Percentiles rank a stretch among this genome's conserved stretches.
phyloP scores from a whole-genome alignment of 2,797 vertebrate genomes.

The Rhincodon typus region DNA sequence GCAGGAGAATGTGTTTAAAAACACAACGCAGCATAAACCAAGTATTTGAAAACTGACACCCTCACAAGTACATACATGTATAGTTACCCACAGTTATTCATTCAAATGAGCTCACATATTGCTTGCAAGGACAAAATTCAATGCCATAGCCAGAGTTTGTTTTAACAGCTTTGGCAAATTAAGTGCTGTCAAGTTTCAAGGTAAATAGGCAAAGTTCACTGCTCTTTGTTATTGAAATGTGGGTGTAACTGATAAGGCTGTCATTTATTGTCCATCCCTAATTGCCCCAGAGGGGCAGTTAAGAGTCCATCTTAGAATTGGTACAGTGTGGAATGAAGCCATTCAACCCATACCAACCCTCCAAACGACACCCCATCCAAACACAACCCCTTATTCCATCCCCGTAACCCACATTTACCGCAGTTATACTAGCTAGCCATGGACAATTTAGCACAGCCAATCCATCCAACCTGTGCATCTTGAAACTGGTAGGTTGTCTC shows the following conservation, averaged over 20 bases:
- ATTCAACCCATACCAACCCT: no score
- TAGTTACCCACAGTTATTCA: neutral
- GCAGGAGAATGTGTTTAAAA: neutral
- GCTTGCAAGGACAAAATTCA: neutral
- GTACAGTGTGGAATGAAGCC: no score
- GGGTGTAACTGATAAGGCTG: neutral
- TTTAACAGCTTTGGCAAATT: neutral
- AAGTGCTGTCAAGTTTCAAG: neutral
- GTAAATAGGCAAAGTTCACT: neutral
- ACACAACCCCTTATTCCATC: no score
- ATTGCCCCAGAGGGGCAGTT: no score
- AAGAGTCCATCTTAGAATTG: no score
- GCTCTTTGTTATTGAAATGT: neutral
- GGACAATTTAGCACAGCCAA: no score
- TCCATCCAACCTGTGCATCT: no score
- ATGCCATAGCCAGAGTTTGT: neutral
- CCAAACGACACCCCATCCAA: no score
- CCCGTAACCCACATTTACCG: no score
- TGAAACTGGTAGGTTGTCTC: no score
- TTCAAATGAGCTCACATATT: neutral
- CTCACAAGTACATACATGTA: no score
- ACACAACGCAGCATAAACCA: neutral
- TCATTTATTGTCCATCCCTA: neutral
- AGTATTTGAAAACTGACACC: neutral
- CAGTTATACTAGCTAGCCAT: no score